Evolutionary conservation across 2,797 vertebrate genomes (phyloP).

Genomic region (Tangara arthus): DNA sequence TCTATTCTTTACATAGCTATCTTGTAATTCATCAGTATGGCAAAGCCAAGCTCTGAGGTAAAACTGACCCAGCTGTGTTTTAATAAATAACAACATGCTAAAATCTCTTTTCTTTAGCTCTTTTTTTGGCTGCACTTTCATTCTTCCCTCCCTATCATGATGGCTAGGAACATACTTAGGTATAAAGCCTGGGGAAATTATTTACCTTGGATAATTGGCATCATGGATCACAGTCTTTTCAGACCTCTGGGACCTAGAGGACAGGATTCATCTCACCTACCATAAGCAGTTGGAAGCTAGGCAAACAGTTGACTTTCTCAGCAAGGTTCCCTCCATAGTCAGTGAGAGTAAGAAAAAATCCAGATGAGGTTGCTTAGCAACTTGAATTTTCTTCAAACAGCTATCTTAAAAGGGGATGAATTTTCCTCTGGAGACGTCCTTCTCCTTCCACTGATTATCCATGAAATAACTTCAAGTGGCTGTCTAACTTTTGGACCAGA

Average conservation of each 20-base stretch:
- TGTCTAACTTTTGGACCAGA: background rate
- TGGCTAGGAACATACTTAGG: background rate
- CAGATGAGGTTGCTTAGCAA: slow-evolving; percentile 52
- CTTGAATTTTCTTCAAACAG: slow-evolving; percentile 13
- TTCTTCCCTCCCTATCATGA: background rate
- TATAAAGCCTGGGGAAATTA: background rate
- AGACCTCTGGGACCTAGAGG: background rate
- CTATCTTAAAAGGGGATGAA: slow-evolving; percentile 5
- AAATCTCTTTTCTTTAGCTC: background rate
- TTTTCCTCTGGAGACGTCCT: slow-evolving; percentile 8
- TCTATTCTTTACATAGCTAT: background rate
- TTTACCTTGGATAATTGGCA: background rate
- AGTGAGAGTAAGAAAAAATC: background rate
- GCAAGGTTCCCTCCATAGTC: background rate
- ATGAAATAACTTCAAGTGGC: background rate
- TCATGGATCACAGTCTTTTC: background rate
- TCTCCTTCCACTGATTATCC: background rate
- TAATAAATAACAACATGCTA: background rate
- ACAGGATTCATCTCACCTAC: background rate
- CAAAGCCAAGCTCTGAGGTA: background rate
- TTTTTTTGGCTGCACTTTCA: background rate
- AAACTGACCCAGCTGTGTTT: background rate
- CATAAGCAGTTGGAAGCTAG: background rate
- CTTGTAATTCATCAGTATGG: background rate
- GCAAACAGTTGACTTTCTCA: background rate